phyloP scores from a whole-genome alignment of 2,797 vertebrate species.

The Chaenodraco wilsoni region DNA sequence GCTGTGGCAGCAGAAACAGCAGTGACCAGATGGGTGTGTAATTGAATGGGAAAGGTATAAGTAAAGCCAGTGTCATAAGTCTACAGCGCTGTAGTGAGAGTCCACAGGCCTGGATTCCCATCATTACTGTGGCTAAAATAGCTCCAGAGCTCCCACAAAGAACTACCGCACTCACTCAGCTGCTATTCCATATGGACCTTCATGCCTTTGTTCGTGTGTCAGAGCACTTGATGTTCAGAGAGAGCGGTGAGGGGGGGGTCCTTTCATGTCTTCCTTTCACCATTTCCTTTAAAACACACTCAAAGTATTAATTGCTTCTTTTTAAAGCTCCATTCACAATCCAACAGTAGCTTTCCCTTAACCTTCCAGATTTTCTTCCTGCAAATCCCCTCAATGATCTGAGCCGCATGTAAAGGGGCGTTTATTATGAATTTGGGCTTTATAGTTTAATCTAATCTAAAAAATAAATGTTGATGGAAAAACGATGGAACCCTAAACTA shows the following conservation, averaged over 20 bases:
- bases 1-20: slow-evolving; percentile 71
- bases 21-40: slow-evolving; percentile 67
- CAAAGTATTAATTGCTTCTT: slow-evolving; percentile 54
- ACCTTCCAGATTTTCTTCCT: slow-evolving; percentile 17
- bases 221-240: slow-evolving; percentile 57
- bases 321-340: slow-evolving; percentile 33
- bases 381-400: slow-evolving; percentile 15
- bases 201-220: slow-evolving; percentile 41
- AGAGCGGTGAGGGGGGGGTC: not conserved
- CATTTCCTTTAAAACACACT: slow-evolving; percentile 50
- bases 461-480: not conserved
- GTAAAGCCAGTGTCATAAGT: slow-evolving; percentile 57
- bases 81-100: slow-evolving; percentile 24
- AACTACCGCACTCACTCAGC: slow-evolving; percentile 36
- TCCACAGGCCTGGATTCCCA: slow-evolving; percentile 50
- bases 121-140: slow-evolving; percentile 51
- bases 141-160: slow-evolving; percentile 40
- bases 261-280: slow-evolving; percentile 51
- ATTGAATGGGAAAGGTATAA: slow-evolving; percentile 66
- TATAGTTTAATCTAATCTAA: not conserved
- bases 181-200: slow-evolving; percentile 45
- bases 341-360: slow-evolving; percentile 14
- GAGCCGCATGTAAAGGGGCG: not conserved
- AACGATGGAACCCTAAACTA: not conserved
- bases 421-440: not conserved